Evolutionary conservation across 2,113 vertebrate species (phyloP).

Genomic region (Pelvicachromis taeniatus): DNA sequence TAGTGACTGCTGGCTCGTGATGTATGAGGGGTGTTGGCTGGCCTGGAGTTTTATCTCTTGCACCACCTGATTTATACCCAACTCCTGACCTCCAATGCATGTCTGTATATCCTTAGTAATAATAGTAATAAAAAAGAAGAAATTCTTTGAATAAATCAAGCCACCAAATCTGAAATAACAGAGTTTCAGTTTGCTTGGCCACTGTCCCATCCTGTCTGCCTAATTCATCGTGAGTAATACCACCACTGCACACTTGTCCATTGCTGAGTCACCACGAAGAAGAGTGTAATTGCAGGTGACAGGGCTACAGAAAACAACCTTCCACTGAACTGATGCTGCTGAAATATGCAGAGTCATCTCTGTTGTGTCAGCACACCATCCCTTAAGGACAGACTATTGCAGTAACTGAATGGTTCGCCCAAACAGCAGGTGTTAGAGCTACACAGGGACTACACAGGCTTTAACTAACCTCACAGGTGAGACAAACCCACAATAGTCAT

Average conservation of each 20-base stretch:
- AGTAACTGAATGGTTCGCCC: constrained; percentile 32
- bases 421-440: constrained; percentile 13
- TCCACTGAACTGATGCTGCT: constrained; percentile 47
- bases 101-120: not conserved
- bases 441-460: not conserved
- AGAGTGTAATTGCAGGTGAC: constrained; percentile 60
- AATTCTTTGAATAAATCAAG: not conserved
- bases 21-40: not conserved
- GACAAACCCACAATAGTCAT: not conserved
- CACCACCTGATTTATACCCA: not conserved
- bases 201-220: constrained; percentile 16
- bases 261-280: constrained; percentile 51
- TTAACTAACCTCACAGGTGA: constrained; percentile 2
- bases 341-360: constrained; percentile 60
- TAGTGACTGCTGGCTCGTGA: not conserved
- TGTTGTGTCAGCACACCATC: constrained; percentile 49
- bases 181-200: constrained; percentile 20
- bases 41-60: constrained; percentile 2
- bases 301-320: constrained; percentile 48
- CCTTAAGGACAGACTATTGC: constrained; percentile 24
- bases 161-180: not conserved
- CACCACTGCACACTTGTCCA: constrained; percentile 16
- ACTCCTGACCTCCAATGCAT: constrained; percentile 1
- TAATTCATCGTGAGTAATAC: constrained; percentile 55
- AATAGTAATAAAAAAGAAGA: not conserved